Evolutionary conservation across 2,113 vertebrate genomes (phyloP).

Genomic region (rabbit (Oryctolagus cuniculus)): DNA sequence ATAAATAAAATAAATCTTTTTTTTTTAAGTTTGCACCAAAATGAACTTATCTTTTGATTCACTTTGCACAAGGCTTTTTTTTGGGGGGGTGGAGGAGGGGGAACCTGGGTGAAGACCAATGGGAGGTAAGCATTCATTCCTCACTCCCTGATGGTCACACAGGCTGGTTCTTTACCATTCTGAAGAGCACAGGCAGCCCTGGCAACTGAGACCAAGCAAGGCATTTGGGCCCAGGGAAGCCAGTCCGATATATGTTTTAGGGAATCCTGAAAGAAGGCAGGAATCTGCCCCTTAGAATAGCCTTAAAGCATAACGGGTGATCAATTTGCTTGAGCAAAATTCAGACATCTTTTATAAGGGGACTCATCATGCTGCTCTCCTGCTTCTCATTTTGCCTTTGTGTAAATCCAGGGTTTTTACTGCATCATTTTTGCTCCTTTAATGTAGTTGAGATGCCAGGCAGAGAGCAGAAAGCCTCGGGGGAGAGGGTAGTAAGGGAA

Average conservation of each 20-base stretch:
- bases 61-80: no score
- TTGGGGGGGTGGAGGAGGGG: no score
- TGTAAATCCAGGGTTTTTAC: background rate
- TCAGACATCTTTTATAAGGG: background rate
- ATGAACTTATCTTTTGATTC: no score
- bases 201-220: background rate
- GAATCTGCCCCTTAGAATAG: background rate
- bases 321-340: slow-evolving; percentile 36
- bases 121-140: background rate
- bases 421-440: background rate
- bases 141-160: background rate
- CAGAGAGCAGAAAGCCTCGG: background rate
- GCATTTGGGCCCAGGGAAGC: background rate
- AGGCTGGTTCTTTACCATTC: background rate
- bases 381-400: background rate
- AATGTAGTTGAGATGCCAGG: background rate
- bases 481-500: background rate
- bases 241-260: background rate
- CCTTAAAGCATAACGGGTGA: slow-evolving; percentile 10
- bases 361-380: background rate
- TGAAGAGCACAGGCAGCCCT: background rate
- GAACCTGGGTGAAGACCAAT: background rate
- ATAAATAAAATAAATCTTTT: no score
- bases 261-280: slow-evolving; percentile 1
- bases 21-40: no score